Evolutionary conservation across 2,888 invertebrate species (phyloP), one percentile per base, ranked within the genome.

Genomic region (Erebia epiphron): DNA sequence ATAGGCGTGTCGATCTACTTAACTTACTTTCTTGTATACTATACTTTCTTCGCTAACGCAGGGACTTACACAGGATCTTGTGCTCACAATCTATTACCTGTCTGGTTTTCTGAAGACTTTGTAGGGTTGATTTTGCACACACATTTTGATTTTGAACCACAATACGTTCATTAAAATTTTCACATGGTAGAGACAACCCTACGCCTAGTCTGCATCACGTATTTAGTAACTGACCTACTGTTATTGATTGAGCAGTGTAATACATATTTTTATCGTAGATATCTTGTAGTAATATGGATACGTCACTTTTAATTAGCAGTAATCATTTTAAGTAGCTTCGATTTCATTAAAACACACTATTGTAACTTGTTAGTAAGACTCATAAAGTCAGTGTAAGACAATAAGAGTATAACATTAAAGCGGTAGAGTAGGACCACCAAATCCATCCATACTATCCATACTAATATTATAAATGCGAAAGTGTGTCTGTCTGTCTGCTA

Each of bases 141-240:
- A 35, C 7, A 1, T 35, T 35, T 35, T 26, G 21, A 21, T 3
- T 35, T 35, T 7, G 1, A 7, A 35, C 35, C 35, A 35, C 35
- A 35, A 35, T 7, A 35, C 7, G 5, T 7, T 35, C 7, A 35
- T 35, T 35, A 35, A 7, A 35, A 35, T 35, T 35, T 35, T 35
- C 7, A 35, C 7, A 7, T 8, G 14, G 1, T 52, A 35, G n/a
- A 58, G 62, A 49, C 63, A 63, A 26, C 63, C 63, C 63, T 63
- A 26, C 50, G 26, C 8, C 5, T 2, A 63, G 2, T 21, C 49
- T 21, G 7, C 46, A 46, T 46, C 11, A 8, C 14, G 21, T 50
- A 49, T 63, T 63, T 63, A 63, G 26, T 50, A 26, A 63, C 21
- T 63, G 63, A 63, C 63, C 63, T 63, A 63, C 21, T 50, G 50